Base-by-base conservation (phyloP, 2,797 vertebrate species). In the Emydoidea blandingii region DNA sequence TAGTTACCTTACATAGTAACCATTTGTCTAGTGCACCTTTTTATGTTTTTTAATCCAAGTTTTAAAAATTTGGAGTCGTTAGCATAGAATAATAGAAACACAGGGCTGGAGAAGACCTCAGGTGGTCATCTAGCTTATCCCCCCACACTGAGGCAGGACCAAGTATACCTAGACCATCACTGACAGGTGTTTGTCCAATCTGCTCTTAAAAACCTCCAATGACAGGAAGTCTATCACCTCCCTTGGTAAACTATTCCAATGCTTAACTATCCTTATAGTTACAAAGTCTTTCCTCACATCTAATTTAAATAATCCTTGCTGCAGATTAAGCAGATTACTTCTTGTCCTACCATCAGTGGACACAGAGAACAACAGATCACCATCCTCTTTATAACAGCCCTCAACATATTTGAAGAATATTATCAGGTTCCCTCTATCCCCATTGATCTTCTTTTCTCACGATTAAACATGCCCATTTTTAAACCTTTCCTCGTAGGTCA, bases 21-120 rank as follows among this genome's bases (percentile, higher is more conserved):
- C 3, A 76, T 18, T 59, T n/a, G 6, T 80, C 21, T 37, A 49
- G 6, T 1, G 2, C 5, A 19, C 23, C 79, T 29, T 65, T 0
- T 2, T 59, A 59, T 59, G 21, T 31, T 76, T 49, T 84, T 19
- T 56, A 41, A 44, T n/a, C 34, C 19, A 72, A 37, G 37, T 54
- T 92, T 95, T 83, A 65, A 79, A 79, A 87, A 85, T 27, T 4
- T 29, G 89, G 86, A 65, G 2, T 85, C 92, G 72, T 87, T 37
- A 82, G 52, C 2, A 15, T 5, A 56, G 9, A 86, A 86, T 92
- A 93, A 0, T 62, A 68, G 18, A 68, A 23, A 21, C 8, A 21
- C 23, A 68, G 68, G 11, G 68, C 68, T 41, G 21, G 68, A 41
- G 23, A 72, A 21, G 10, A 41, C 68, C 10, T 72, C n/a, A 41